Evolutionary conservation across 2,888 invertebrate genomes (phyloP).

Genomic region (Orchesellides sinensis): DNA sequence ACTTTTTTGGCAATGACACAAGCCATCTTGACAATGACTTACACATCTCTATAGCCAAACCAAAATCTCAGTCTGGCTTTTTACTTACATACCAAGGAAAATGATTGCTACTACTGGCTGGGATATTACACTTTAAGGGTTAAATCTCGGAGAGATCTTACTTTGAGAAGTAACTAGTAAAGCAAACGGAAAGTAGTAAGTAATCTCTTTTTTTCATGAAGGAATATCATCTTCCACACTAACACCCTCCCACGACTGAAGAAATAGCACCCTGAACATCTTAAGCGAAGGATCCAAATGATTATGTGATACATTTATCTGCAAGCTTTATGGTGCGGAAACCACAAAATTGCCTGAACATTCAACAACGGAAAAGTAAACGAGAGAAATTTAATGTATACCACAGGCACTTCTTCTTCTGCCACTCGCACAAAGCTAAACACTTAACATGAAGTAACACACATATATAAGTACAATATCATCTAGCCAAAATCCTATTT

Average conservation of each 20-base stretch:
- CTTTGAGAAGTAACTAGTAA: conserved; percentile 55
- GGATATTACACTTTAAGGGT: conserved; percentile 37
- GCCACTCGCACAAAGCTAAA: neutral
- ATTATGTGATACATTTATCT: conserved; percentile 60
- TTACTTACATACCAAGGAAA: conserved; percentile 4
- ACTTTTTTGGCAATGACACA: conserved; percentile 44
- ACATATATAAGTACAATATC: neutral
- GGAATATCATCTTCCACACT: conserved; percentile 40
- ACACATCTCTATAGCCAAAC: conserved; percentile 1
- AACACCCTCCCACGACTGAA: conserved; percentile 31
- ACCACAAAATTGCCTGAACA: conserved; percentile 58
- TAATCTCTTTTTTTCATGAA: neutral
- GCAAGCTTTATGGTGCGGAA: conserved; percentile 54
- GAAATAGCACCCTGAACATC: conserved; percentile 31
- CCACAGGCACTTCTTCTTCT: neutral
- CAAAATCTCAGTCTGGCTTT: conserved; percentile 36
- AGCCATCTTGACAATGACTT: conserved; percentile 34
- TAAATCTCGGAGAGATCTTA: conserved; percentile 46
- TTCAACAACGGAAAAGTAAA: conserved; percentile 34
- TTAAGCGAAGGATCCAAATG: conserved; percentile 48
- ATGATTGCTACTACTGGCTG: conserved; percentile 44
- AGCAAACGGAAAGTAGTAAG: neutral
- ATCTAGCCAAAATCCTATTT: neutral
- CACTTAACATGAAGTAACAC: neutral
- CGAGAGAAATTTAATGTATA: conserved; percentile 41